A percentile compares a stretch with the other conserved stretches of the same genome.
Conservation (phyloP, 2,888 invertebrate species). For the Andrena bicolor region DNA sequence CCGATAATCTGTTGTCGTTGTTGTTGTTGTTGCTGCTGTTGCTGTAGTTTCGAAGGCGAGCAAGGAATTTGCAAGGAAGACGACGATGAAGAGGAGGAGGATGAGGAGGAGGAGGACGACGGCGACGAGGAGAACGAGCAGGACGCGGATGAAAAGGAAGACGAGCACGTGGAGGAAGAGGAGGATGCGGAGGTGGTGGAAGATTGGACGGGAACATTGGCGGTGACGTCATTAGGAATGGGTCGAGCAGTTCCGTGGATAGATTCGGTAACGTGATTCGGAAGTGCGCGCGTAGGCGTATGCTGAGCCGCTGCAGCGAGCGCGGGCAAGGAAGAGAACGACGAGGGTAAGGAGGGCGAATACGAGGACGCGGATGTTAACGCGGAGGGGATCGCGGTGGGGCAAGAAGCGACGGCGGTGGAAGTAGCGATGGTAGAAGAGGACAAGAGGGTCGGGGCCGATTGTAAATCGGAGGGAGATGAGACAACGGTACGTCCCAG, state of each 20-base stretch:
- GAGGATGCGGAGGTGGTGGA: conserved; percentile 60
- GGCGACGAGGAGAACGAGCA: conserved; percentile 38
- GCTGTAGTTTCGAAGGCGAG: conserved; percentile 81
- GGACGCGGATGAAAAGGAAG: conserved; percentile 36
- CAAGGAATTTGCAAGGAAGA: conserved; percentile 75
- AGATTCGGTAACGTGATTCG: conserved; percentile 28
- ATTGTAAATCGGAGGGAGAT: conserved; percentile 74
- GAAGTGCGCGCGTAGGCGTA: conserved; percentile 1
- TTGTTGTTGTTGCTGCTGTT: conserved; percentile 21
- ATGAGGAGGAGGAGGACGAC: conserved; percentile 39
- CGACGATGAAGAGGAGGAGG: conserved; percentile 46
- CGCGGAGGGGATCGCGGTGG: conserved; percentile 53
- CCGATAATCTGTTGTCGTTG: conserved; percentile 56
- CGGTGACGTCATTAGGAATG: not conserved
- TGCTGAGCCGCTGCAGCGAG: conserved; percentile 12
- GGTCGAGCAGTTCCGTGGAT: not conserved
- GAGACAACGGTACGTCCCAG: conserved; percentile 66
- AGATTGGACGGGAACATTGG: conserved; percentile 12
- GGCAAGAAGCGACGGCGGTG: conserved; percentile 49
- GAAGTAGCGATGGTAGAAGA: conserved; percentile 54
- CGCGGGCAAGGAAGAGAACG: conserved; percentile 27
- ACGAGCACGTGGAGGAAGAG: conserved; percentile 33
- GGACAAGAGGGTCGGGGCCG: conserved; percentile 76
- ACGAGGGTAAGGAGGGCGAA: conserved; percentile 25
- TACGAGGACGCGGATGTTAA: conserved; percentile 29